Conservation (phyloP, 2,113 vertebrate species). For the Columba janthina region DNA sequence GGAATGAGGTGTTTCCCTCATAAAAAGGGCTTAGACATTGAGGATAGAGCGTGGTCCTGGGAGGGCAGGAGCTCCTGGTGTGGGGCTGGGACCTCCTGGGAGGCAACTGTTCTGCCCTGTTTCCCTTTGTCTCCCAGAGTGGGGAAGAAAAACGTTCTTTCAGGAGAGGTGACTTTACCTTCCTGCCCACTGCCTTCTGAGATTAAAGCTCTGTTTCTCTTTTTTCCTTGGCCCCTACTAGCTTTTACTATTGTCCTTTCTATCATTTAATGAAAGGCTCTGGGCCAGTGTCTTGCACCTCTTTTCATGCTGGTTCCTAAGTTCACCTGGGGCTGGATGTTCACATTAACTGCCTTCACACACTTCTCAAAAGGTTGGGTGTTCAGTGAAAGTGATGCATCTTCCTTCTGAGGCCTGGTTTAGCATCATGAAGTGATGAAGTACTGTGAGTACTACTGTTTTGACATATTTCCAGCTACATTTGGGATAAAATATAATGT, state of each 20-base stretch:
- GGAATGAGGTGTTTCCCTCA: neutral
- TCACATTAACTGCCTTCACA: neutral
- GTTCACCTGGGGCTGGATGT: neutral
- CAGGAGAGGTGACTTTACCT: neutral
- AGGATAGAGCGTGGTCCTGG: neutral
- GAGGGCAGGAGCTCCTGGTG: fast-evolving
- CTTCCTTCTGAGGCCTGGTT: neutral
- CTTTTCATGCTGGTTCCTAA: neutral
- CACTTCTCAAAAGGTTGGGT: fast-evolving
- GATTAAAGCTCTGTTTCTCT: neutral
- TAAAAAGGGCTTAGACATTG: neutral
- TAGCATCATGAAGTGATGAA: neutral
- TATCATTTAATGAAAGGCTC: neutral
- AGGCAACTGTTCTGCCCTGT: neutral
- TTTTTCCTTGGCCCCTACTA: neutral
- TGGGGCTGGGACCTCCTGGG: neutral
- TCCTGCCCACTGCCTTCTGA: neutral
- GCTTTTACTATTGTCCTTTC: neutral
- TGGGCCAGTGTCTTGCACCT: fast-evolving
- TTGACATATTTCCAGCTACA: neutral
- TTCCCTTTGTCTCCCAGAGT: neutral
- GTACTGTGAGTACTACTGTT: neutral
- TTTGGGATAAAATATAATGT: neutral
- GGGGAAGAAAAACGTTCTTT: neutral
- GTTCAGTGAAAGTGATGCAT: neutral